These are phyloP conservation scores for Nemapogon koenigi DNA, from an alignment of 2,888 invertebrate genomes.

Conservation along the genomic window DNA sequence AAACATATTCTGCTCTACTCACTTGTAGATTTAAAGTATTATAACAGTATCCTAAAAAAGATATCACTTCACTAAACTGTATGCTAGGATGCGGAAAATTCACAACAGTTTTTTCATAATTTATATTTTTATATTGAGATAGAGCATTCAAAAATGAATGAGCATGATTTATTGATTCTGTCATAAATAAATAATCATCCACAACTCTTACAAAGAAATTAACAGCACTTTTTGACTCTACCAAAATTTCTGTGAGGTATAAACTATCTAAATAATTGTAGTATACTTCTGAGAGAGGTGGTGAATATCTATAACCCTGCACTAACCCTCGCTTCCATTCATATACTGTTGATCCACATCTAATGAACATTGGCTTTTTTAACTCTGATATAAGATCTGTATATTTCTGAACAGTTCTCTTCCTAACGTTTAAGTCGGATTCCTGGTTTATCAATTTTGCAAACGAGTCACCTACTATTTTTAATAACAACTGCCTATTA, in stretches of 20 bases:
- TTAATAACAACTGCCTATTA: constrained; percentile 33
- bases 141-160: constrained; percentile 36
- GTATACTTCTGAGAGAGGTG: constrained; percentile 54
- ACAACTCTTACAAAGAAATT: constrained; percentile 47
- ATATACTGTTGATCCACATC: constrained; percentile 50
- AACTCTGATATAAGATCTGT: constrained; percentile 42
- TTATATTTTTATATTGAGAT: constrained; percentile 45
- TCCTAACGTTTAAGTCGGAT: constrained; percentile 28
- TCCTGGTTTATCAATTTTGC: constrained; percentile 29
- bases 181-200: constrained; percentile 56
- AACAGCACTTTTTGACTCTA: constrained; percentile 22
- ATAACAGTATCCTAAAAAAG: constrained; percentile 46
- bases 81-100: constrained; percentile 38
- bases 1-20: constrained; percentile 41
- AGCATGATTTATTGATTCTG: constrained; percentile 41
- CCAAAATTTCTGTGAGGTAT: constrained; percentile 32
- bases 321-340: constrained; percentile 52
- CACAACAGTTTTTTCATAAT: constrained; percentile 43
- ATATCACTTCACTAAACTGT: constrained; percentile 32
- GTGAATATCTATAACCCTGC: constrained; percentile 56
- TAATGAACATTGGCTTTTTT: constrained; percentile 39
- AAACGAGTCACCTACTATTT: constrained; percentile 36
- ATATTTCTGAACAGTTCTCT: constrained; percentile 33
- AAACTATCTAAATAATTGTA: constrained; percentile 41
- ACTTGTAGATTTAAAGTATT: constrained; percentile 41